phyloP scores from a whole-genome alignment of 2,797 vertebrate genomes.

The Antrozous pallidus region DNA sequence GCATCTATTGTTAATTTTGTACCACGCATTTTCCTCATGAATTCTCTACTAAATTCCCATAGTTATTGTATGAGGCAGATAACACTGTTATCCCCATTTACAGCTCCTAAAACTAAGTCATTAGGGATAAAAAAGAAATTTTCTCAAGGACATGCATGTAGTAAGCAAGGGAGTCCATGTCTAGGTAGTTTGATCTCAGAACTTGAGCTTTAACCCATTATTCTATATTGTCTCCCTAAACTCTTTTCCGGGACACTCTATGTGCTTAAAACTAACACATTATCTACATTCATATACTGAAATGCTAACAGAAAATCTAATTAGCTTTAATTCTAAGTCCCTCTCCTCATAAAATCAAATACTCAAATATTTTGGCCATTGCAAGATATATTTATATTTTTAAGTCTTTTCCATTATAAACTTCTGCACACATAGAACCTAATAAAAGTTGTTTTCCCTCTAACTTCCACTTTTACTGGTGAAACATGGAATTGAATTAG shows the following conservation, averaged over 20 bases:
- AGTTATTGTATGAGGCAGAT: background rate
- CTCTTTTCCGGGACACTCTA: constrained; percentile 22
- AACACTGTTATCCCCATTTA: background rate
- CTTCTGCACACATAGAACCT: background rate
- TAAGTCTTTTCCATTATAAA: background rate
- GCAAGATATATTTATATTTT: background rate
- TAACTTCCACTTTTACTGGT: background rate
- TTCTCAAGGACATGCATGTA: background rate
- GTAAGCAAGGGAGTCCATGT: background rate
- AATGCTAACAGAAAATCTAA: constrained; percentile 1
- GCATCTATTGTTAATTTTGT: constrained; percentile 26
- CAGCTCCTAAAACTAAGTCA: background rate
- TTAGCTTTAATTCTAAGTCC: background rate
- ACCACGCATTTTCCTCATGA: background rate
- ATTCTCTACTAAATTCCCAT: background rate
- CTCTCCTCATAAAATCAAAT: constrained; percentile 29
- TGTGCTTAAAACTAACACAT: constrained; percentile 38
- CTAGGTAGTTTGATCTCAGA: background rate
- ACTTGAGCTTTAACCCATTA: background rate
- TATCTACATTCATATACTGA: constrained; percentile 35
- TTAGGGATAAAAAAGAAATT: background rate
- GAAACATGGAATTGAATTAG: background rate
- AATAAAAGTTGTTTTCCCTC: background rate
- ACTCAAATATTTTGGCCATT: background rate
- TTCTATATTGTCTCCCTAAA: background rate